A percentile compares a stretch with the other conserved stretches of the same genome.
These are phyloP conservation scores for Cataglyphis rosenhaueri DNA, from an alignment of 2,888 invertebrate genomes.

Conservation along the genomic window DNA sequence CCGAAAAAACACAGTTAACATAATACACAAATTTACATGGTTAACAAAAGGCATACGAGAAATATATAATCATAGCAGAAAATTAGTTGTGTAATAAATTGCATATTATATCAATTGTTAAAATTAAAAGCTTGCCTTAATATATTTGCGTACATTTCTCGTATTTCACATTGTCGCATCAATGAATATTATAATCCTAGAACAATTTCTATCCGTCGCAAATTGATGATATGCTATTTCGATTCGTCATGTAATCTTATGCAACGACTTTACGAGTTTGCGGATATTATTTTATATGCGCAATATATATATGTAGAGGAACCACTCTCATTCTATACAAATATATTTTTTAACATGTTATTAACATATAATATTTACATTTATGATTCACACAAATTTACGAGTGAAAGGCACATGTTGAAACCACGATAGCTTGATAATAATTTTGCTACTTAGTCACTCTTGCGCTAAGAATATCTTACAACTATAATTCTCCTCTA, in stretches of 20 bases:
- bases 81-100: slow-evolving; percentile 31
- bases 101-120: slow-evolving; percentile 12
- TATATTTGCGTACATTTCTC: slow-evolving; percentile 26
- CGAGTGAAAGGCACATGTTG: slow-evolving; percentile 79
- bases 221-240: slow-evolving; percentile 47
- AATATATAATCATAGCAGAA: slow-evolving; percentile 32
- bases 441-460: slow-evolving; percentile 45
- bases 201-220: not conserved
- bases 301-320: slow-evolving; percentile 52
- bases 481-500: slow-evolving; percentile 33
- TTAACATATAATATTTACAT: slow-evolving; percentile 66
- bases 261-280: slow-evolving; percentile 33
- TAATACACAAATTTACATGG: slow-evolving; percentile 41
- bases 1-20: slow-evolving; percentile 35
- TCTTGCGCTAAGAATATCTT: slow-evolving; percentile 2
- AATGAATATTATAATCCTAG: not conserved
- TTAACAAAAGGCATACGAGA: slow-evolving; percentile 32
- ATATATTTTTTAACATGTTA: slow-evolving; percentile 67
- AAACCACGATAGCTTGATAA: slow-evolving; percentile 70
- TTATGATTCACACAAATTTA: slow-evolving; percentile 69
- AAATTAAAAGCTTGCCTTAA: slow-evolving; percentile 32
- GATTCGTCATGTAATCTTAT: slow-evolving; percentile 34
- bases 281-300: slow-evolving; percentile 14
- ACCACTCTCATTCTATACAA: slow-evolving; percentile 64
- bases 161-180: slow-evolving; percentile 13